These are phyloP conservation scores for Xenopus petersii DNA, from an alignment of 2,797 vertebrate species.

Conservation along the genomic window DNA sequence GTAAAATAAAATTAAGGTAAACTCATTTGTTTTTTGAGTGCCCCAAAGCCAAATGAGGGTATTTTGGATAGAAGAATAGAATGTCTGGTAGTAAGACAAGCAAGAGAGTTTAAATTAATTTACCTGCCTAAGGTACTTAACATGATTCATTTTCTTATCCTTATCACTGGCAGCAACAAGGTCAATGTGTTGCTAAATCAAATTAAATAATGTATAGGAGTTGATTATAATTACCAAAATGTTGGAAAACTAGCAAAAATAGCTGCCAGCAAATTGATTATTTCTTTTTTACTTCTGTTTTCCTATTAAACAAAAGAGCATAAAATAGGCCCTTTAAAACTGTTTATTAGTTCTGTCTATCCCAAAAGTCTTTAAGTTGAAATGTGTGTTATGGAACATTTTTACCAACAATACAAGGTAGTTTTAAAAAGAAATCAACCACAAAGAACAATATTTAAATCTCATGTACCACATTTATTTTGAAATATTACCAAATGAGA, in stretches of 20 bases:
- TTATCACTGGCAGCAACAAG: constrained; percentile 45
- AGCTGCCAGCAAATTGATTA: constrained; percentile 37
- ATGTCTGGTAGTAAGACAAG: constrained; percentile 4
- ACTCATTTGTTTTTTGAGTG: constrained; percentile 3
- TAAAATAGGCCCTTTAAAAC: too few relatives aligned
- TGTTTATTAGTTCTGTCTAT: too few relatives aligned
- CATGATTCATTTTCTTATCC: constrained; percentile 39
- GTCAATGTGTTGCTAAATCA: constrained; percentile 38
- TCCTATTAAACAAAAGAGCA: constrained; percentile 3
- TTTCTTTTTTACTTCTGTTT: constrained; percentile 28
- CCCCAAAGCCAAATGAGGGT: constrained; percentile 4
- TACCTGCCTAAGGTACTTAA: constrained; percentile 38
- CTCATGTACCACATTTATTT: too few relatives aligned
- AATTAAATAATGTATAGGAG: constrained; percentile 44
- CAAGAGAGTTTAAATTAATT: constrained; percentile 25
- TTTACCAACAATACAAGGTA: too few relatives aligned
- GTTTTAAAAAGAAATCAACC: too few relatives aligned
- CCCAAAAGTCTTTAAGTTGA: too few relatives aligned
- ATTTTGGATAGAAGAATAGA: background rate
- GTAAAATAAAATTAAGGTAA: background rate
- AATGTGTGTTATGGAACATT: too few relatives aligned
- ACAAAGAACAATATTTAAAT: too few relatives aligned
- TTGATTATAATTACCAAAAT: constrained; percentile 33
- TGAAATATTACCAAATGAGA: too few relatives aligned
- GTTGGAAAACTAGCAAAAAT: constrained; percentile 25